phyloP scores from a whole-genome alignment of 2,888 invertebrate genomes.

The Melanchra persicariae region DNA sequence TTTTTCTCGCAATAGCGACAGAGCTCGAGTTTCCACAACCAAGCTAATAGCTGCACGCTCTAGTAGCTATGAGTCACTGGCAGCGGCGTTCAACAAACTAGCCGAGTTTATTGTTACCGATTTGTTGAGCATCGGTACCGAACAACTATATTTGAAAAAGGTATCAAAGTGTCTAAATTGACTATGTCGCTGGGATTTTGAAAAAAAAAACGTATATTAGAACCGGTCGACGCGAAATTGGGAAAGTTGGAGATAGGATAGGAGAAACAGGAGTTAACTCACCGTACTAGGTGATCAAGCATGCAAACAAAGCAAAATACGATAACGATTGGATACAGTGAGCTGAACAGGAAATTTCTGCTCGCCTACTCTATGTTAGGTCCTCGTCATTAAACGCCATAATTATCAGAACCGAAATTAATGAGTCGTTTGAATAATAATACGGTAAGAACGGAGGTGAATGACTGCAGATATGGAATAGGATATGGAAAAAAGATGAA shows the following conservation, averaged over 20 bases:
- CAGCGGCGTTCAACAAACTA: slow-evolving; percentile 45
- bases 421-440: too few species aligned
- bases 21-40: slow-evolving; percentile 42
- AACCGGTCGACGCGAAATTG: neutral
- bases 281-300: neutral
- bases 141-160: slow-evolving; percentile 25
- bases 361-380: neutral
- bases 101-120: slow-evolving; percentile 48
- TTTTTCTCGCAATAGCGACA: slow-evolving; percentile 52
- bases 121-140: slow-evolving; percentile 26
- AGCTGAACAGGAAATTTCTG: neutral
- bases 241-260: neutral
- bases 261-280: neutral
- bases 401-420: too few species aligned
- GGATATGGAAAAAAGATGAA: too few species aligned
- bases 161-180: neutral
- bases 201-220: neutral
- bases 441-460: too few species aligned
- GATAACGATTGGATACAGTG: neutral
- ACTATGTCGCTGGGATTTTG: neutral
- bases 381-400: too few species aligned
- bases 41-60: slow-evolving; percentile 57
- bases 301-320: neutral
- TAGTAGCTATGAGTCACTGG: slow-evolving; percentile 58
- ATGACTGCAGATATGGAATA: too few species aligned